Base-by-base conservation (phyloP, 2,113 vertebrate genomes). In the Micronycteris hirsuta region DNA sequence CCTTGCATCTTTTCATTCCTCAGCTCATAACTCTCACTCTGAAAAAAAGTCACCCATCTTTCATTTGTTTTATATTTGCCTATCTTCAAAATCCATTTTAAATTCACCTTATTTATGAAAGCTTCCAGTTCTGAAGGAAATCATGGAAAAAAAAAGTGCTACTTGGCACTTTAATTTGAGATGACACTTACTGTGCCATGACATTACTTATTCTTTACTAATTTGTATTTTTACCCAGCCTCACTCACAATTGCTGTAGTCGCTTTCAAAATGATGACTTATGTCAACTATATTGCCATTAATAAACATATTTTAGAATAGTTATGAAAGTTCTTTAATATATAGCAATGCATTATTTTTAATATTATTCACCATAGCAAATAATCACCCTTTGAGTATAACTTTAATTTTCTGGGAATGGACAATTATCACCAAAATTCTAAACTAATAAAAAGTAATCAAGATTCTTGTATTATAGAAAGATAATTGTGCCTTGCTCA, bases 31-130 rank as follows among this genome's bases (percentile, higher is more conserved):
- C 16, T 80, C 56, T 90, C 14, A 89, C 14, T 31, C 17, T 33
- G 54, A 16, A 43, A 71, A 33, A 78, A 45, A n/a, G 2, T 26
- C 20, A 78, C 3, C 26, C 12, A 78, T 8, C 33, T 77, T 88
- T 86, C 70, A 19, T 88, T 78, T 63, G 17, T 93, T 93, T 88
- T 77, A 26, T 67, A 68, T 68, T 84, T 92, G 2, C 4, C 49
- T 8, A 67, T 73, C 43, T 73, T 89, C 33, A 84, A 92, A 86
- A 56, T 36, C 68, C 28, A 81, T 76, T 81, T 82, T 26, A 68
- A 89, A 89, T 54, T 26, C 47, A 96, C 28, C 13, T 92, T 52
- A 78, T 89, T 45, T 43, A 90, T 73, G 56, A 87, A 97, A 95
- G 19, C 12, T 80, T 74, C 36, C 19, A 87, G 3, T 68, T 84